These are phyloP conservation scores for Ornithoptera alexandrae DNA, from an alignment of 2,888 invertebrate genomes.

Conservation along the genomic window DNA sequence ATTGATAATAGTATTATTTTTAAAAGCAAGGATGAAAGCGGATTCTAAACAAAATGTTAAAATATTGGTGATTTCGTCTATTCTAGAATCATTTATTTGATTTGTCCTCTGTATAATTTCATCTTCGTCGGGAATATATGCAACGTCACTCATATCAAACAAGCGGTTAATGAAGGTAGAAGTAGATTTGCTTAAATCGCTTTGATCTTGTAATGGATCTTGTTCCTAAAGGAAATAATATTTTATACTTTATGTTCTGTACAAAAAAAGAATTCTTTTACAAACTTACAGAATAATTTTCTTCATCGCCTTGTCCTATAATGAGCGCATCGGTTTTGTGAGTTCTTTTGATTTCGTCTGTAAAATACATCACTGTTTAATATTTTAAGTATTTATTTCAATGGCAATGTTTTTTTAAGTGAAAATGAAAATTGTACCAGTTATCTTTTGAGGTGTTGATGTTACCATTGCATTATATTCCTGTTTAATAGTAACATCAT, in stretches of 20 bases:
- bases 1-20: conserved; percentile 33
- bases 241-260: background rate
- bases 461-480: conserved; percentile 52
- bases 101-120: conserved; percentile 37
- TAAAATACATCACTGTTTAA: background rate
- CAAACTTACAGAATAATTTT: conserved; percentile 49
- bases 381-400: background rate
- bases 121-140: conserved; percentile 42
- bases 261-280: conserved; percentile 7
- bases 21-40: conserved; percentile 43
- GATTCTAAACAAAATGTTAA: conserved; percentile 53
- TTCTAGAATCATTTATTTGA: conserved; percentile 42
- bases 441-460: conserved; percentile 63
- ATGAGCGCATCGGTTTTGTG: conserved; percentile 30
- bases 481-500: conserved; percentile 46
- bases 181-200: conserved; percentile 54
- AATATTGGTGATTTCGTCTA: conserved; percentile 49
- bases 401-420: background rate
- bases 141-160: conserved; percentile 69
- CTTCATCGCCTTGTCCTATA: conserved; percentile 72
- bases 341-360: conserved; percentile 41
- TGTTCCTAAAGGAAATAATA: conserved; percentile 42
- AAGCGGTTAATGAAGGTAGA: conserved; percentile 64
- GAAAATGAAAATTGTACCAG: conserved; percentile 35
- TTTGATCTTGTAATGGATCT: conserved; percentile 32